phyloP scores from a whole-genome alignment of 2,113 vertebrate species.

The Suncus etruscus region DNA sequence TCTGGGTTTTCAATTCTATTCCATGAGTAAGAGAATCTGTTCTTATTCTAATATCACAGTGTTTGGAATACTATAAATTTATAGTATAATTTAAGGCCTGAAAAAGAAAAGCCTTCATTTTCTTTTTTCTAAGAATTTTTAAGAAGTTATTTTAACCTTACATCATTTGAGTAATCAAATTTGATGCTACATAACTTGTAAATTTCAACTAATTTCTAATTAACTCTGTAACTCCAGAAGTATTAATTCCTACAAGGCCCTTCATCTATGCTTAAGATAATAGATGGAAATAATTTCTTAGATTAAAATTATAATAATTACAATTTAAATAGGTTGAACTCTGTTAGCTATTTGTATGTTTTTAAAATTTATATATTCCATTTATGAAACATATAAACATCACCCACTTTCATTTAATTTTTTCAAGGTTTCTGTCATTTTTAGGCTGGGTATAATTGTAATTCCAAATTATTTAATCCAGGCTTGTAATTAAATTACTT shows the following conservation, averaged over 20 bases:
- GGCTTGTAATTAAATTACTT: neutral
- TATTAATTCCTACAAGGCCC: neutral
- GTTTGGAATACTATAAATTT: no score
- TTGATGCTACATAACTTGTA: no score
- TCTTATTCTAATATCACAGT: no score
- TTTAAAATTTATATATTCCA: neutral
- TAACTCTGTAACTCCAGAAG: neutral
- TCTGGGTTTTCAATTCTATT: no score
- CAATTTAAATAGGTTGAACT: constrained; percentile 5
- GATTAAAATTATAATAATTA: neutral
- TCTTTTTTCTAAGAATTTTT: no score
- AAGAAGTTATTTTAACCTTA: no score
- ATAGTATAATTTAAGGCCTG: no score
- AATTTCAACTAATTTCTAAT: no score
- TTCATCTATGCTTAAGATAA: constrained; percentile 26
- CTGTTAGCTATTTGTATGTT: neutral
- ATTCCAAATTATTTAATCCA: neutral
- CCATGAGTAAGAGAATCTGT: no score
- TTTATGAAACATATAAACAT: constrained; percentile 21
- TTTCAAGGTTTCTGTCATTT: neutral
- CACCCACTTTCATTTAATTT: neutral
- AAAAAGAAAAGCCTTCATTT: no score
- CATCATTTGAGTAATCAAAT: no score
- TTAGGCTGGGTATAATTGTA: neutral
- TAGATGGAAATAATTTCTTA: neutral